Conservation (phyloP, 2,797 vertebrate species). For the Crocidura indochinensis region DNA sequence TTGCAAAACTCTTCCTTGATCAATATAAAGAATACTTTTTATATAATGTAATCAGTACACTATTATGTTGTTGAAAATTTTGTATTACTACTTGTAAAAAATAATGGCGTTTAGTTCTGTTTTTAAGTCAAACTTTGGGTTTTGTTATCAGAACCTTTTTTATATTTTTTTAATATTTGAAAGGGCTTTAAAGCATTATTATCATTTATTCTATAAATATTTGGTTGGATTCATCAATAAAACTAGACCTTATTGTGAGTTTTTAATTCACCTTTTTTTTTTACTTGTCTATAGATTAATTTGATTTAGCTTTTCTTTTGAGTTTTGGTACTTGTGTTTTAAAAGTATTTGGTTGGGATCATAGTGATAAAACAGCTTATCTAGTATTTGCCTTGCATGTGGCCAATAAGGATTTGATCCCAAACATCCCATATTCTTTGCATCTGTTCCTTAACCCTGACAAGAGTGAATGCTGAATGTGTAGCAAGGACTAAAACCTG, state of each 20-base stretch:
- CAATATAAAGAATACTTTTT: not conserved
- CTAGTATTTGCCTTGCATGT: too few species aligned
- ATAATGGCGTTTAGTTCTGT: not conserved
- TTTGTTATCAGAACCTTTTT: not conserved
- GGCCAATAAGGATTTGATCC: too few species aligned
- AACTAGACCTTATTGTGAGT: not conserved
- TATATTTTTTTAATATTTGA: not conserved
- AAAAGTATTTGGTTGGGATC: too few species aligned
- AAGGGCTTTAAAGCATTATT: not conserved
- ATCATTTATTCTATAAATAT: slow-evolving; percentile 11
- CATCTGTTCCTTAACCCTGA: too few species aligned
- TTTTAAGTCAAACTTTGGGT: not conserved
- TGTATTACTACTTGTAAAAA: not conserved
- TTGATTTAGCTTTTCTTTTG: too few species aligned
- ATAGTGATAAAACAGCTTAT: too few species aligned
- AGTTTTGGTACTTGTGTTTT: too few species aligned
- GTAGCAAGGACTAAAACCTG: too few species aligned
- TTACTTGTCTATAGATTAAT: too few species aligned
- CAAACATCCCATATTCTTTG: too few species aligned
- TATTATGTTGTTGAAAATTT: not conserved
- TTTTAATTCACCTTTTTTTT: not conserved
- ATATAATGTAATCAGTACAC: not conserved
- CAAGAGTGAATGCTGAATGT: too few species aligned
- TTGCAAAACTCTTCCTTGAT: not conserved
- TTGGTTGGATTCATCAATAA: not conserved